Evolutionary conservation across 2,888 invertebrate genomes (phyloP).

Genomic region (Drosophila kambysellisi): DNA sequence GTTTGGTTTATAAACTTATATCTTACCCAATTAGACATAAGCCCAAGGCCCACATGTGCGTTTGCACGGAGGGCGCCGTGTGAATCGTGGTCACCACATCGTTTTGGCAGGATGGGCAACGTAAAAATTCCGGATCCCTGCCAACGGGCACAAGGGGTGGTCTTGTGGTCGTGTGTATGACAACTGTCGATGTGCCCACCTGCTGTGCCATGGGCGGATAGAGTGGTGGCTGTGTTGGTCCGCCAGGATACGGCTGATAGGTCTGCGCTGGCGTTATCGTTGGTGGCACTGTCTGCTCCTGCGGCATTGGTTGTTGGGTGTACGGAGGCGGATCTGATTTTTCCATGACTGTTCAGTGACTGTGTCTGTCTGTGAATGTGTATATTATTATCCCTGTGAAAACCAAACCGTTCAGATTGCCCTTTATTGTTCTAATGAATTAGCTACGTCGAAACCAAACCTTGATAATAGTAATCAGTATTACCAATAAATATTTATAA

Average conservation of each 20-base stretch:
- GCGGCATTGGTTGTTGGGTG: slow-evolving; percentile 34
- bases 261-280: slow-evolving; percentile 21
- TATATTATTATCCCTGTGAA: background rate
- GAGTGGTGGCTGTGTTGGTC: slow-evolving; percentile 42
- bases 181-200: slow-evolving; percentile 11
- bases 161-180: slow-evolving; percentile 28
- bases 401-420: slow-evolving; percentile 9
- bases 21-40: slow-evolving; percentile 48
- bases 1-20: background rate
- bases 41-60: slow-evolving; percentile 22
- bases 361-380: background rate
- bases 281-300: background rate
- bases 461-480: slow-evolving; percentile 6
- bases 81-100: slow-evolving; percentile 45
- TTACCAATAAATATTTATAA: background rate
- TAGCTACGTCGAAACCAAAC: background rate
- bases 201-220: slow-evolving; percentile 36
- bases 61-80: background rate
- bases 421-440: slow-evolving; percentile 12
- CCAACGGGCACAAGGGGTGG: slow-evolving; percentile 29
- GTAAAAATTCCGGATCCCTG: slow-evolving; percentile 42
- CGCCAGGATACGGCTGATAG: slow-evolving; percentile 44
- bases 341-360: slow-evolving; percentile 18
- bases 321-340: slow-evolving; percentile 31
- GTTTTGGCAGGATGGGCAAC: slow-evolving; percentile 40